Evolutionary conservation across 2,797 vertebrate genomes (phyloP).

Genomic region (Garrulus glandarius): DNA sequence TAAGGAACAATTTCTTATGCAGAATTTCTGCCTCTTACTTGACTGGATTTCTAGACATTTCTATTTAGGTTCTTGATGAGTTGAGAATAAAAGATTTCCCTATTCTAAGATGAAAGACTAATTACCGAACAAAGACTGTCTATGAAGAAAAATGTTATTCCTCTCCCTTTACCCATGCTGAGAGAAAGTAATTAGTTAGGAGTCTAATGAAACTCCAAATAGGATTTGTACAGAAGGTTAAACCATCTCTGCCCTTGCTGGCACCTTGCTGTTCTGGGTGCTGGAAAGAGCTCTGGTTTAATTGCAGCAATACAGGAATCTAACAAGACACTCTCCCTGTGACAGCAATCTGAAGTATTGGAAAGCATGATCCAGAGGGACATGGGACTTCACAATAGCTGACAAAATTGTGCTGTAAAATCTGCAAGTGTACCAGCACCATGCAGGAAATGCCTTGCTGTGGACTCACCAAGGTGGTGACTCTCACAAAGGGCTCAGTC

Average conservation of each 20-base stretch:
- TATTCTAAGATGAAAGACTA: slow-evolving; percentile 29
- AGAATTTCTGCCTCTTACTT: slow-evolving; percentile 26
- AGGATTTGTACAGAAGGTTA: background rate
- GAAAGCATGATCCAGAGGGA: background rate
- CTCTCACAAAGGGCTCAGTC: background rate
- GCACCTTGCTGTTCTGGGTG: background rate
- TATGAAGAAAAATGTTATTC: slow-evolving; percentile 39
- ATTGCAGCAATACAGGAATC: background rate
- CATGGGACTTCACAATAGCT: background rate
- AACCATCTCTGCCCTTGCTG: background rate
- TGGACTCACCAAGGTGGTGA: background rate
- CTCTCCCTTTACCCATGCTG: background rate
- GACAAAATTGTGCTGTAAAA: background rate
- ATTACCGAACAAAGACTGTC: slow-evolving; percentile 38
- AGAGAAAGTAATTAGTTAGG: slow-evolving; percentile 1
- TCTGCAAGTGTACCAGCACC: background rate
- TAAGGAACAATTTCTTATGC: slow-evolving; percentile 13
- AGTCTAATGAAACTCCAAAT: background rate
- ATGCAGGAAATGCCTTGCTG: background rate
- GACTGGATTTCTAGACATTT: slow-evolving; percentile 35
- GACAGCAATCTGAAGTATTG: background rate
- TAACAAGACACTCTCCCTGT: background rate
- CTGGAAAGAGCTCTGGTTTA: background rate
- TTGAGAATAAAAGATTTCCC: slow-evolving; percentile 42
- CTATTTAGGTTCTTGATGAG: slow-evolving; percentile 25